These are phyloP conservation scores for Odontomachus brunneus DNA, from an alignment of 1,140 invertebrate species.

Conservation along the genomic window DNA sequence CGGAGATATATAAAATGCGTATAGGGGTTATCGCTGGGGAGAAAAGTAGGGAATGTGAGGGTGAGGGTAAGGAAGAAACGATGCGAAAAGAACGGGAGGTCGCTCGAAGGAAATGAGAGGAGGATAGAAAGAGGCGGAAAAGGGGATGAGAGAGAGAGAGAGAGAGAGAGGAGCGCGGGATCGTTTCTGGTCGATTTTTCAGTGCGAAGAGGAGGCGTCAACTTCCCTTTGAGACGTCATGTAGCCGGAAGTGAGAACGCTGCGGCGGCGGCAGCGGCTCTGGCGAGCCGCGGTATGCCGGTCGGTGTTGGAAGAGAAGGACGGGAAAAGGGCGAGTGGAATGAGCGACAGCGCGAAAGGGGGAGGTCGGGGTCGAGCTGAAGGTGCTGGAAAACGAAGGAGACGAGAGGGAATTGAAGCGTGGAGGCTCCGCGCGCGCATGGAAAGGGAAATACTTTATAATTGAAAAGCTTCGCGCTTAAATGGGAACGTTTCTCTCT, in stretches of 20 bases:
- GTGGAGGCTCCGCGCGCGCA: slow-evolving; percentile 21
- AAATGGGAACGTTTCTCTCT: slow-evolving; percentile 78
- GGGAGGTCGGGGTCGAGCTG: slow-evolving; percentile 33
- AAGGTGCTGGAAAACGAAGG: slow-evolving; percentile 60
- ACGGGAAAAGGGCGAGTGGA: slow-evolving; percentile 17
- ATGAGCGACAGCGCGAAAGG: slow-evolving; percentile 49
- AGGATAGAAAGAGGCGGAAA: slow-evolving; percentile 8
- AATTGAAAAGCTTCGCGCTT: slow-evolving; percentile 80
- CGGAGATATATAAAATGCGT: slow-evolving; percentile 36
- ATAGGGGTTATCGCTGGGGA: background rate
- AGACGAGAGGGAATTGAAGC: slow-evolving; percentile 67
- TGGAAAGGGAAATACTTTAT: slow-evolving; percentile 75
- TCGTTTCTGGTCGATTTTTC: slow-evolving; percentile 69
- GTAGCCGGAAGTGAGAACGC: slow-evolving; percentile 63
- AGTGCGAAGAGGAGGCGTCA: slow-evolving; percentile 16
- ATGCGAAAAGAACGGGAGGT: slow-evolving; percentile 32
- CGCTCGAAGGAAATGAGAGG: background rate
- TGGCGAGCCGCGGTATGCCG: slow-evolving; percentile 53
- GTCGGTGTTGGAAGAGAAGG: slow-evolving; percentile 4
- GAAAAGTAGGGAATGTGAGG: slow-evolving; percentile 18
- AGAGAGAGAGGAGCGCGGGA: slow-evolving; percentile 28
- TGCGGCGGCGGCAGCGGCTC: slow-evolving; percentile 59
- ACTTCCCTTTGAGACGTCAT: slow-evolving; percentile 53
- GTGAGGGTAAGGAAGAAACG: slow-evolving; percentile 52
- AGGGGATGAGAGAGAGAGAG: slow-evolving; percentile 11